A percentile compares a stretch with the other conserved stretches of the same genome.
Conservation (phyloP, 2,888 invertebrate genomes). For the Theodoxus fluviatilis region DNA sequence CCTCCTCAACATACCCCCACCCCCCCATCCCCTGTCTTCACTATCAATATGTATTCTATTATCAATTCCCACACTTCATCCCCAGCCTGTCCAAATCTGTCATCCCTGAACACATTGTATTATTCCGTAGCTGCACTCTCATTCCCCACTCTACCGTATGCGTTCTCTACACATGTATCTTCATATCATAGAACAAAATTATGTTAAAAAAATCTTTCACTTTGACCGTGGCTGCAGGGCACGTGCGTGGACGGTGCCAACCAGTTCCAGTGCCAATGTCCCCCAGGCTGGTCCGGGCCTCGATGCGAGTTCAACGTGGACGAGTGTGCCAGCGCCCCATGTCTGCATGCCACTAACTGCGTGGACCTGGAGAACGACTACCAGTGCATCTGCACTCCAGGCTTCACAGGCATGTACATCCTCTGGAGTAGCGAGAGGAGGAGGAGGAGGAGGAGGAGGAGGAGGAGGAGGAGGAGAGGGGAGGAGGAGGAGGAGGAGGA, state of each 20-base stretch:
- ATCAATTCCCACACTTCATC: too few relatives aligned
- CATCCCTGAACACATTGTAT: too few relatives aligned
- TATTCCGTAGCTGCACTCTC: too few relatives aligned
- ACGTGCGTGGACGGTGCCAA: constrained; percentile 40
- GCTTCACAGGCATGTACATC: constrained; percentile 25
- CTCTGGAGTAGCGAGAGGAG: too few relatives aligned
- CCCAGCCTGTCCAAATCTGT: too few relatives aligned
- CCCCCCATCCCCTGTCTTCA: too few relatives aligned
- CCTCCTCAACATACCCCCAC: too few relatives aligned
- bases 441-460: background rate
- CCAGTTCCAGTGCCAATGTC: constrained; percentile 40
- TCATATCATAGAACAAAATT: too few relatives aligned
- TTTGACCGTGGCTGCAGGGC: background rate
- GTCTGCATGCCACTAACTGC: constrained; percentile 33
- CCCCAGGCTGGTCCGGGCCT: constrained; percentile 70
- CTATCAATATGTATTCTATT: too few relatives aligned
- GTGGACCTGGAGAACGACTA: constrained; percentile 15
- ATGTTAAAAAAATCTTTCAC: constrained; percentile 16
- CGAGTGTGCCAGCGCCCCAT: constrained; percentile 72
- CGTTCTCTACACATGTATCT: too few relatives aligned
- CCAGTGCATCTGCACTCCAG: constrained; percentile 26
- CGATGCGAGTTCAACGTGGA: constrained; percentile 87
- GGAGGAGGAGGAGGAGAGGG: background rate
- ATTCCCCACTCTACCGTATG: too few relatives aligned
- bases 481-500: background rate